Base-by-base conservation (phyloP, 2,888 invertebrate species). In the Oscheius myriophilus region DNA sequence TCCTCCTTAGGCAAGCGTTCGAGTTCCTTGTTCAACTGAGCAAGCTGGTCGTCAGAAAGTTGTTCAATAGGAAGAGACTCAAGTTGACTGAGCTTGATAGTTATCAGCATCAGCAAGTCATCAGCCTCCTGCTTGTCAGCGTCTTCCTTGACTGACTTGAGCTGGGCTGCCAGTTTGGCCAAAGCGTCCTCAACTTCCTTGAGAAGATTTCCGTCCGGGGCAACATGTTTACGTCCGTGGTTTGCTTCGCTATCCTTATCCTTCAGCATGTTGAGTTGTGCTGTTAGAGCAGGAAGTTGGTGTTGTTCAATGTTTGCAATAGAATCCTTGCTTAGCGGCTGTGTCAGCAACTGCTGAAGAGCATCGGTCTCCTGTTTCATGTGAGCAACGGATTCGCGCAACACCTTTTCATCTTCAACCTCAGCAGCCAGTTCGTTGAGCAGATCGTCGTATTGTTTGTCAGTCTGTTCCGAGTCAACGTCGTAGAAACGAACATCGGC, bases 401-500 rank as follows among this genome's bases (percentile, higher is more conserved):
- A 61, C 54, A 76, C 69, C 49, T 73, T 64, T 51, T 77, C 75
- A 53, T 75, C 75, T 25, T 72, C 69, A 45, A 75, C 62, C 45
- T 77, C 77, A 14, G 65, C 57, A 45, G 42, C 59, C 42, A 78
- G 43, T 25, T 72, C 75, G 53, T 61, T 66, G 51, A 75, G 68
- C 12, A 72, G 67, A 53, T 80, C 76, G 42, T 76, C 78, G 69
- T 72, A 78, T 42, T 79, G 76, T 26, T 76, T 70, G 46, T 73
- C 69, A 51, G 72, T 71, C 61, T 82, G 77, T 51, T 82, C 79
- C 51, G 75, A 68, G 46, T 82, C 80, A 12, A 78, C 76, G 49
- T 82, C 79, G 64, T 78, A 69, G 73, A 82, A 82, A 63, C 81
- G 78, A 21, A 80, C 79, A 63, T 80, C 80, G n/a, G 77, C 73